A percentile compares a stretch with the other conserved stretches of the same genome.
Evolutionary conservation across 2,797 vertebrate genomes (phyloP).

Genomic region (Tympanoctomys barrerae): DNA sequence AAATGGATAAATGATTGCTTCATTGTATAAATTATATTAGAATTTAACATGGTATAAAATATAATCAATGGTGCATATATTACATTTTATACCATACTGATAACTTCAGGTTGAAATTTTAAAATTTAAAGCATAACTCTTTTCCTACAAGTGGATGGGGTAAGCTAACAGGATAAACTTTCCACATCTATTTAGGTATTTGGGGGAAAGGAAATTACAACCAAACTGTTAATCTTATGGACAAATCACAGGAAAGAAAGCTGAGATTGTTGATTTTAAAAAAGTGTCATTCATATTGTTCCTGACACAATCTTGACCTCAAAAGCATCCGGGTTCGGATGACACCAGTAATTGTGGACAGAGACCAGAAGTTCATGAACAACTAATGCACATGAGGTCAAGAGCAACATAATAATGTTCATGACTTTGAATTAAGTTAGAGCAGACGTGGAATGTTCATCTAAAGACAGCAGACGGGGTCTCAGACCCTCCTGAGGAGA

Average conservation of each 20-base stretch:
- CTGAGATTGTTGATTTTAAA: neutral
- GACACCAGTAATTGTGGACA: conserved; percentile 6
- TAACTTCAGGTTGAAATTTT: neutral
- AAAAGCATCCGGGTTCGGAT: neutral
- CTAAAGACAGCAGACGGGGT: neutral
- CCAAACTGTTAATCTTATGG: neutral
- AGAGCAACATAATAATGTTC: neutral
- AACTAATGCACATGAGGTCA: neutral
- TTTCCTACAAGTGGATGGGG: neutral
- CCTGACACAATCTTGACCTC: neutral
- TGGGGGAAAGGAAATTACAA: neutral
- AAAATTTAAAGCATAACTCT: neutral
- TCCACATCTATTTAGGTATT: neutral
- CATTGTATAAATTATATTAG: neutral
- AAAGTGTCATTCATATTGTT: neutral
- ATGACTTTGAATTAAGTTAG: neutral
- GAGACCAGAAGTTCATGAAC: conserved; percentile 3
- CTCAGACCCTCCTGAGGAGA: neutral
- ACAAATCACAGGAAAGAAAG: conserved; percentile 1
- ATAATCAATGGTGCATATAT: neutral
- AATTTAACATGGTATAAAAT: neutral
- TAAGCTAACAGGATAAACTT: conserved; percentile 3
- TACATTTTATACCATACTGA: neutral
- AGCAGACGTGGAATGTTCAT: neutral
- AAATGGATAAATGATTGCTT: neutral